These are phyloP conservation scores for Oligia latruncula DNA, from an alignment of 2,888 invertebrate genomes.

Conservation along the genomic window DNA sequence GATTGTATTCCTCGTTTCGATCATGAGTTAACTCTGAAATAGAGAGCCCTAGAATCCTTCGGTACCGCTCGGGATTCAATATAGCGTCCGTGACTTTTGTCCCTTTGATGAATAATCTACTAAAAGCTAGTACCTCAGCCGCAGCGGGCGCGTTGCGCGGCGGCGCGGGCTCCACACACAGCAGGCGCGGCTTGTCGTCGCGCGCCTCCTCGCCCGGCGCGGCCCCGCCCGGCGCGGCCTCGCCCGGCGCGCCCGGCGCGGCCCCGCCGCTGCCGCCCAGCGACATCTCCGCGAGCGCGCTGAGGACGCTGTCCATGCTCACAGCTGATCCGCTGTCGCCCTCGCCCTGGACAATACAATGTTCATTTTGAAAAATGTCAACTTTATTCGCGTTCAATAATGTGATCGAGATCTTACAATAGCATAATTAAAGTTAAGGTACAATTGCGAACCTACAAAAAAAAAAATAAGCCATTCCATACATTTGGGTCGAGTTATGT, in stretches of 20 bases:
- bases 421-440: neutral
- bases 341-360: conserved; percentile 72
- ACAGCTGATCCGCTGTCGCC: conserved; percentile 75
- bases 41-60: neutral
- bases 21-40: neutral
- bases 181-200: conserved; percentile 75
- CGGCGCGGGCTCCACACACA: conserved; percentile 71
- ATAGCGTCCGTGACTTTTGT: neutral
- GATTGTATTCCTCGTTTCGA: neutral
- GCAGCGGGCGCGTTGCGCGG: conserved; percentile 59
- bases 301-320: conserved; percentile 82
- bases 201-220: conserved; percentile 79
- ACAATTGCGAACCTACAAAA: neutral
- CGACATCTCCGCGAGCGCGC: conserved; percentile 81
- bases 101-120: neutral
- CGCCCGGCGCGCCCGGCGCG: conserved; percentile 81
- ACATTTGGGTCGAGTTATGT: too few species aligned
- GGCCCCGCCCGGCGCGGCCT: conserved; percentile 43
- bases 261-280: conserved; percentile 77
- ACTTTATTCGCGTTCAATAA: neutral
- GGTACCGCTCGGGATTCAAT: neutral
- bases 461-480: too few species aligned
- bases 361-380: neutral
- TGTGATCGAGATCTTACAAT: neutral
- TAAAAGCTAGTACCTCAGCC: conserved; percentile 24